These are phyloP conservation scores for Scaptomyza pallida DNA, from an alignment of 1,140 invertebrate species.

Conservation along the genomic window DNA sequence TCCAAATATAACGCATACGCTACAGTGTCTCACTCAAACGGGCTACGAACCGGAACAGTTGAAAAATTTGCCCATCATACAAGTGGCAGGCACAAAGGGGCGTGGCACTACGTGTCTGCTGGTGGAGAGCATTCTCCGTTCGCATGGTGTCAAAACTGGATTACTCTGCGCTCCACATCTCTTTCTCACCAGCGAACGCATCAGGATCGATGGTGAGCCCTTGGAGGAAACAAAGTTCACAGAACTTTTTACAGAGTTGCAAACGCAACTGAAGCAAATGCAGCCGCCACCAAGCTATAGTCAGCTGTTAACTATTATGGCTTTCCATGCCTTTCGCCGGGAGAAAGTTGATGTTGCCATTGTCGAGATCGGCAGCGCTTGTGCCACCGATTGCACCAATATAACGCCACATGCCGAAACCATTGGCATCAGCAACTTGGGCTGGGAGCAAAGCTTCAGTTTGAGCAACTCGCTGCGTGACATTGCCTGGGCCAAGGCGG, in stretches of 20 bases:
- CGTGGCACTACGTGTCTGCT: constrained; percentile 95
- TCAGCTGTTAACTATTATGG: constrained; percentile 96
- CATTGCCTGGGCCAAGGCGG: constrained; percentile 98
- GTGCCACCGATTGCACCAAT: constrained; percentile 97
- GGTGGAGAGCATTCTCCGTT: constrained; percentile 93
- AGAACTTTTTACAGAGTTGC: constrained; percentile 93
- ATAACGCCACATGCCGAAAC: constrained; percentile 91
- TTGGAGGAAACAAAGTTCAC: constrained; percentile 90
- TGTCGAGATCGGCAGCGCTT: constrained; percentile 98
- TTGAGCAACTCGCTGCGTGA: constrained; percentile 93
- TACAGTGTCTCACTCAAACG: constrained; percentile 48
- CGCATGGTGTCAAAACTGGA: constrained; percentile 94
- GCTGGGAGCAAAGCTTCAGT: constrained; percentile 93
- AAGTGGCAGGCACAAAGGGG: constrained; percentile 65
- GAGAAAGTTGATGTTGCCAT: constrained; percentile 97
- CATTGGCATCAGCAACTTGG: constrained; percentile 91
- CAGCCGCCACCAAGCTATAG: constrained; percentile 96
- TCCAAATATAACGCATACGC: constrained; percentile 51
- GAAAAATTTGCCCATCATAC: constrained; percentile 56
- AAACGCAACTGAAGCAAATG: constrained; percentile 85
- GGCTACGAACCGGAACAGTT: constrained; percentile 36
- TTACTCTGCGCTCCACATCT: constrained; percentile 98
- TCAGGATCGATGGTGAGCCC: constrained; percentile 94
- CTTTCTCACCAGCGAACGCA: constrained; percentile 95
- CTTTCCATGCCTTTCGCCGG: constrained; percentile 94